phyloP scores from a whole-genome alignment of 2,113 vertebrate genomes.

The Calonectris borealis region DNA sequence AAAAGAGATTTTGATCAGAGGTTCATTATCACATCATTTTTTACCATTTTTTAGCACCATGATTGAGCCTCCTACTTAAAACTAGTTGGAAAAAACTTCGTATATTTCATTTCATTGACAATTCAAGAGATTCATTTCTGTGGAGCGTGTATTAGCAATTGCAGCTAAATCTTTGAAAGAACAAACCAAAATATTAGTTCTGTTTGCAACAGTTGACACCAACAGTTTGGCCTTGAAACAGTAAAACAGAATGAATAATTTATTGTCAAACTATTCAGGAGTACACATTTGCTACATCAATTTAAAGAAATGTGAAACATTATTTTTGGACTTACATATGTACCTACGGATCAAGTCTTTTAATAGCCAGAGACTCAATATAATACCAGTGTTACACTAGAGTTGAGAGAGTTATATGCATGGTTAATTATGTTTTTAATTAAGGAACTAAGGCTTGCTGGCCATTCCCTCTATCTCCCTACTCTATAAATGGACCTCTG shows the following conservation, averaged over 20 bases:
- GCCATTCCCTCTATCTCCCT: neutral
- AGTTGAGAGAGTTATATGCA: neutral
- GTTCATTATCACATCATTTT: neutral
- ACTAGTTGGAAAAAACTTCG: neutral
- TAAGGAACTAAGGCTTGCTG: neutral
- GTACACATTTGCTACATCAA: neutral
- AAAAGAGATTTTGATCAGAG: neutral
- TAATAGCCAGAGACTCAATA: neutral
- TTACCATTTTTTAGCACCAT: neutral
- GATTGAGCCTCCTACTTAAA: neutral
- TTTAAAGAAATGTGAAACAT: neutral
- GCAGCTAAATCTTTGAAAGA: neutral
- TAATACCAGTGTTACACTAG: neutral
- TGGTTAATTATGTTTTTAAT: slow-evolving; percentile 21
- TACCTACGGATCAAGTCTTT: neutral
- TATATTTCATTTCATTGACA: neutral
- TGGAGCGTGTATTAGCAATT: neutral
- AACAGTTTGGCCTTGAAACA: neutral
- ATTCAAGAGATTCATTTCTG: neutral
- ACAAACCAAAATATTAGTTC: neutral
- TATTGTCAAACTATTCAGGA: neutral
- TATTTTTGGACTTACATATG: neutral
- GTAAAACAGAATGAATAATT: neutral
- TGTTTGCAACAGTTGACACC: neutral
- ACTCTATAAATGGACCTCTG: neutral